phyloP scores from a whole-genome alignment of 2,113 vertebrate genomes.

The Copsychus sechellarum region DNA sequence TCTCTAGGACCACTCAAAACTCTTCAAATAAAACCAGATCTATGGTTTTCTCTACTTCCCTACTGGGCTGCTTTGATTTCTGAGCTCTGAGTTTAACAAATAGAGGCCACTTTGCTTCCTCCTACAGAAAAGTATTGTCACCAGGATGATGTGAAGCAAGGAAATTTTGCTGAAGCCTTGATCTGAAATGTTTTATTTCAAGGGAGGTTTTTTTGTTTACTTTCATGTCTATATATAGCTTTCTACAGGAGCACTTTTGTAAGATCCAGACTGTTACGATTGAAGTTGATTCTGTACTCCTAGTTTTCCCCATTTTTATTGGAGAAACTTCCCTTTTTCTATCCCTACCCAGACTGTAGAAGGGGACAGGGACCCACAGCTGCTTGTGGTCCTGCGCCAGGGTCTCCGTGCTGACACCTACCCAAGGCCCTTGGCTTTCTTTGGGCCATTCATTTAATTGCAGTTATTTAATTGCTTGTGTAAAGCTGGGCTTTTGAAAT shows the following conservation, averaged over 20 bases:
- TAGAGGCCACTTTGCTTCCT: neutral
- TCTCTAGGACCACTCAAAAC: neutral
- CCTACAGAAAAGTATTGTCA: neutral
- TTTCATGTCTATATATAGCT: neutral
- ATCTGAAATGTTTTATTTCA: neutral
- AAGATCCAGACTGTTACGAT: neutral
- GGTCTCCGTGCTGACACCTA: conserved; percentile 77
- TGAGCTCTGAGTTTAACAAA: neutral
- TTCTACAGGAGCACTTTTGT: neutral
- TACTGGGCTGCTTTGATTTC: neutral
- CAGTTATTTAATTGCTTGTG: conserved; percentile 81
- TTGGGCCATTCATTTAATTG: conserved; percentile 28
- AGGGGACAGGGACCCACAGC: conserved; percentile 21
- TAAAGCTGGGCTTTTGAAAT: conserved; percentile 81
- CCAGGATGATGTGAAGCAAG: neutral
- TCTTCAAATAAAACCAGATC: neutral
- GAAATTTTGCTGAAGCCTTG: neutral
- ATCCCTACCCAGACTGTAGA: conserved; percentile 42
- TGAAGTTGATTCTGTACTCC: neutral
- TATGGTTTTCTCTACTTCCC: neutral
- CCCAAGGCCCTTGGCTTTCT: conserved; percentile 78
- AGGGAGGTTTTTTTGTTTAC: neutral
- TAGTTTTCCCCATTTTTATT: neutral
- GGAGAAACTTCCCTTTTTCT: neutral
- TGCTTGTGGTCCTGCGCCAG: conserved; percentile 76